These are phyloP conservation scores for Parauchenoglanis ngamensis DNA, from an alignment of 2,797 vertebrate species.

Conservation along the genomic window DNA sequence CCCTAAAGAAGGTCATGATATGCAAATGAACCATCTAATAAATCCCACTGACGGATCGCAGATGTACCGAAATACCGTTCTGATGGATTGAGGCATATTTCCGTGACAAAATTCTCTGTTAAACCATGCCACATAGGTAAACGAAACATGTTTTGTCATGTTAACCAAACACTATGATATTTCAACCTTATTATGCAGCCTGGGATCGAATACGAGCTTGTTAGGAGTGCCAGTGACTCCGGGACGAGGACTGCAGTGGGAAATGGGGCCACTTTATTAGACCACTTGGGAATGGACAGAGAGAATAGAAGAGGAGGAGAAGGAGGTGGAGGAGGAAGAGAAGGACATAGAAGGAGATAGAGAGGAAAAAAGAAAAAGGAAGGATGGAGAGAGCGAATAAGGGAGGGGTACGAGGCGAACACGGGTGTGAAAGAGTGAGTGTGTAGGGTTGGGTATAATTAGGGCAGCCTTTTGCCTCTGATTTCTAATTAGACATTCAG, in stretches of 20 bases:
- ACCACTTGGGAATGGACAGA: conserved; percentile 40
- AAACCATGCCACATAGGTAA: background rate
- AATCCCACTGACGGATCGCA: background rate
- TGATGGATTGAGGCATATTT: background rate
- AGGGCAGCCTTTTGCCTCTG: conserved; percentile 57
- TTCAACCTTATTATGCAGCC: conserved; percentile 7
- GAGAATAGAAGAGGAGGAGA: conserved; percentile 30
- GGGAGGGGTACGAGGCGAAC: conserved; percentile 34
- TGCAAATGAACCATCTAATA: conserved; percentile 10
- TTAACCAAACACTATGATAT: conserved; percentile 21
- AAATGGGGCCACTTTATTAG: conserved; percentile 52
- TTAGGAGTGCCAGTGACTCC: conserved; percentile 15
- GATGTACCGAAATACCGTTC: background rate
- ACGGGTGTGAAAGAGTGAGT: conserved; percentile 50
- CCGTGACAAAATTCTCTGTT: background rate
- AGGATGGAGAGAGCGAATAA: conserved; percentile 23
- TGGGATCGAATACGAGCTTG: conserved; percentile 10
- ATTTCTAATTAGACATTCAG: conserved; percentile 65
- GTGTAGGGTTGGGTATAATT: conserved; percentile 53
- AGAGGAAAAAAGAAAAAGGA: background rate
- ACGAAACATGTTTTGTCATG: background rate
- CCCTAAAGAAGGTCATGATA: conserved; percentile 11
- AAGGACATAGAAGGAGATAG: conserved; percentile 11
- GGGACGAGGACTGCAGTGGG: conserved; percentile 38
- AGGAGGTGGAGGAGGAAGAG: background rate